These are phyloP conservation scores for Myotis findleyi DNA, from an alignment of 2,797 vertebrate genomes.

Conservation along the genomic window DNA sequence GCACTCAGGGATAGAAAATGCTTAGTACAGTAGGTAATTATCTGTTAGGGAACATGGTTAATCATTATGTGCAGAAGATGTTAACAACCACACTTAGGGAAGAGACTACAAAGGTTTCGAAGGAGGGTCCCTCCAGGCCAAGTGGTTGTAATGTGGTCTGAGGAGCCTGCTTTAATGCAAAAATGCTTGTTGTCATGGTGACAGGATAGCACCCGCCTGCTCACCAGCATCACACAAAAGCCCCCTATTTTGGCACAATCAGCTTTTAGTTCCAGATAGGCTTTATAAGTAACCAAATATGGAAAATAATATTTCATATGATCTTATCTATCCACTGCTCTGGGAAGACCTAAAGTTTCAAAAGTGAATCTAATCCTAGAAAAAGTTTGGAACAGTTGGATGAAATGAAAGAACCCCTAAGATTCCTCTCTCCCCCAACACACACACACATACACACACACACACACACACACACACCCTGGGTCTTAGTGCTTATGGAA, in stretches of 20 bases:
- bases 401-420: background rate
- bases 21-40: conserved; percentile 77
- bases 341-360: background rate
- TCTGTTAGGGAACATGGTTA: conserved; percentile 79
- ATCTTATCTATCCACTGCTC: background rate
- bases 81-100: conserved; percentile 83
- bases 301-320: background rate
- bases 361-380: conserved; percentile 33
- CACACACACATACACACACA: background rate
- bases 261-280: conserved; percentile 59
- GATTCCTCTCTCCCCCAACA: background rate
- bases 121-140: conserved; percentile 77
- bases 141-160: conserved; percentile 79
- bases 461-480: background rate
- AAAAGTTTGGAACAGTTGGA: background rate
- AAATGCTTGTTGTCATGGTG: conserved; percentile 84
- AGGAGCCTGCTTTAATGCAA: conserved; percentile 81
- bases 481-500: background rate
- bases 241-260: conserved; percentile 61
- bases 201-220: conserved; percentile 72
- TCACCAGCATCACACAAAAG: conserved; percentile 72
- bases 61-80: conserved; percentile 83
- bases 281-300: conserved; percentile 61
- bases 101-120: conserved; percentile 83
- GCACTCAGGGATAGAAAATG: conserved; percentile 56